Base-by-base conservation (phyloP, 2,797 vertebrate species). In the Sternarchorhynchus goeldii region DNA sequence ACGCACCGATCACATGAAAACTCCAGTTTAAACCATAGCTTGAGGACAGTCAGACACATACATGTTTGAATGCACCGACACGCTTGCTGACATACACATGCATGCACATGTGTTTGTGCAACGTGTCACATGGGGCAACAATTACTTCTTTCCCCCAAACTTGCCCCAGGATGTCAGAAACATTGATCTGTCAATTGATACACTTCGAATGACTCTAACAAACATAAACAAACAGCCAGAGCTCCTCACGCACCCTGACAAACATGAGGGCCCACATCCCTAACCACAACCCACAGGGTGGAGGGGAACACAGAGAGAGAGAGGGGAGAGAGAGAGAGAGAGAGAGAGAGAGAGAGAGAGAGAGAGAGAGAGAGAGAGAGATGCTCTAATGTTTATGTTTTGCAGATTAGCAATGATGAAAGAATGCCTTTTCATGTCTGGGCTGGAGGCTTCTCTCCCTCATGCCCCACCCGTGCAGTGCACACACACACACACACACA, bases 381-480 rank as follows among this genome's bases (percentile, higher is more conserved):
- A 93, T 92, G 91, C 87, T 87, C 88, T 88, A 85, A 83, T 93
- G 92, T 93, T 94, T 93, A 92, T 93, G 92, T 93, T 93, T 92
- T 88, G 90, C 88, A 93, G 92, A 94, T 93, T 93, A 93, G 90
- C 89, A 89, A 88, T 90, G 92, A 93, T 94, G 92, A 94, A 94
- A 94, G 92, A 93, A 92, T 90, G 90, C 86, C 88, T 92, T 93
- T 92, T 93, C 91, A 93, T 90, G 92, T 93, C 87, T 85, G 85
- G 89, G 88, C 91, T 90, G 67, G 90, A 90, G 88, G 85, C 87
- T 86, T 88, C 87, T 90, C 81, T 85, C 83, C 89, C 90, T 86
- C 84, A 83, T 72, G 85, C 86, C 85, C 87, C 91, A 89, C 91
- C 91, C 90, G 89, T 84, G 32, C 65, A 32, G 5, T 34, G 72